These are phyloP conservation scores for Apistogramma diplotaenia DNA, from an alignment of 2,113 vertebrate genomes.

Conservation along the genomic window DNA sequence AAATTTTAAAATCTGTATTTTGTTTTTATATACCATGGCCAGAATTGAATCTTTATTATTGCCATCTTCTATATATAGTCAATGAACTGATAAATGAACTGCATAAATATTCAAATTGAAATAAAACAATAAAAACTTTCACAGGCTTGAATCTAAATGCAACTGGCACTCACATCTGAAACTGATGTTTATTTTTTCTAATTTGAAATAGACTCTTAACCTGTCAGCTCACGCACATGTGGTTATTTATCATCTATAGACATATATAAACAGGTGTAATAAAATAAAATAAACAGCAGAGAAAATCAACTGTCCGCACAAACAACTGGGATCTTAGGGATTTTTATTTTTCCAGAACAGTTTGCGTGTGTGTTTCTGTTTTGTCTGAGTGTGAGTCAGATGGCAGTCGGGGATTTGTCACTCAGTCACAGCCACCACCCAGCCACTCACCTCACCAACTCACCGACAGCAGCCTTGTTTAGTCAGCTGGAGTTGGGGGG, in stretches of 20 bases:
- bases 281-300: background rate
- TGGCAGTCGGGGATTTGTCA: constrained; percentile 42
- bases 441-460: constrained; percentile 23
- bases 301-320: background rate
- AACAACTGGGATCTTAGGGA: background rate
- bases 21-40: background rate
- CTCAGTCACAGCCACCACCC: constrained; percentile 51
- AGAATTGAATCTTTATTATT: background rate
- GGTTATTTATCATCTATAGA: background rate
- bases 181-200: background rate
- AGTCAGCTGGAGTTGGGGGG: constrained; percentile 30
- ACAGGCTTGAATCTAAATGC: background rate
- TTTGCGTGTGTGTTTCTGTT: background rate
- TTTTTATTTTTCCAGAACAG: background rate
- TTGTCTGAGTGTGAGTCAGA: constrained; percentile 41
- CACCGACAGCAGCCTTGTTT: constrained; percentile 36
- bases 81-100: background rate
- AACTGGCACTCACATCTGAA: background rate
- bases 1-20: background rate
- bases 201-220: background rate
- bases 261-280: background rate
- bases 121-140: background rate
- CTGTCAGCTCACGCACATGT: background rate
- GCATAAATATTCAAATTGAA: background rate
- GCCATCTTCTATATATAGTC: background rate